Conservation (phyloP, 1,140 invertebrate genomes). For the Microplitis demolitor region DNA sequence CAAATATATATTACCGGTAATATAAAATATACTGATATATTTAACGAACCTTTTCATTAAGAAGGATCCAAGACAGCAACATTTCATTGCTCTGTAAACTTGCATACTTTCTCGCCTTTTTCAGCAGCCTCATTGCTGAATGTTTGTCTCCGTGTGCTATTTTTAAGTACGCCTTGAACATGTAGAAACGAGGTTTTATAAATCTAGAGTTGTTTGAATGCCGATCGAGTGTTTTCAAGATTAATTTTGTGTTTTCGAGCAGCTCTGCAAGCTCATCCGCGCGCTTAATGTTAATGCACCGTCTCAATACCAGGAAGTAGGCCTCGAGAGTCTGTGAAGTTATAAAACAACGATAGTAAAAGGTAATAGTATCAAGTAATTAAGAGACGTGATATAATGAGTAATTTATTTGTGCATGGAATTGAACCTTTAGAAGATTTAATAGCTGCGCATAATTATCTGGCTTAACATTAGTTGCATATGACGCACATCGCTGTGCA, state of each 20-base stretch:
- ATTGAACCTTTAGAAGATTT: slow-evolving; percentile 25
- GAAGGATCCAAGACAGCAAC: slow-evolving; percentile 30
- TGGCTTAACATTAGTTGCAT: neutral
- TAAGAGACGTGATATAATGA: too few species aligned
- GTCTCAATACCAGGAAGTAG: slow-evolving; percentile 32
- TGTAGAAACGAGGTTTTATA: slow-evolving; percentile 33
- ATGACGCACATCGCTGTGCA: neutral
- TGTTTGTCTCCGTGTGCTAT: slow-evolving; percentile 10
- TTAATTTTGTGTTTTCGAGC: neutral
- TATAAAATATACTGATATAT: neutral
- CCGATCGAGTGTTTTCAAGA: slow-evolving; percentile 16
- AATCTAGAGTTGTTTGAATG: neutral
- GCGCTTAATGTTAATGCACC: slow-evolving; percentile 34
- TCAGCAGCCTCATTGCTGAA: neutral
- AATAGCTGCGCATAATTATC: slow-evolving; percentile 28
- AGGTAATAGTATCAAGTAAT: too few species aligned
- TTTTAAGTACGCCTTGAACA: slow-evolving; percentile 36
- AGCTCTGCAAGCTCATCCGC: slow-evolving; percentile 16
- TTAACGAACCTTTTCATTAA: slow-evolving; percentile 34
- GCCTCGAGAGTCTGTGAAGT: slow-evolving; percentile 36
- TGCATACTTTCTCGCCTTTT: slow-evolving; percentile 27
- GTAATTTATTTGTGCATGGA: too few species aligned
- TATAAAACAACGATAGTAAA: too few species aligned
- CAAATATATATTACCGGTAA: neutral
- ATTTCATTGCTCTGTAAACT: slow-evolving; percentile 26